These are phyloP conservation scores for Pipistrellus nathusii DNA, from an alignment of 2,797 vertebrate species.

Conservation along the genomic window DNA sequence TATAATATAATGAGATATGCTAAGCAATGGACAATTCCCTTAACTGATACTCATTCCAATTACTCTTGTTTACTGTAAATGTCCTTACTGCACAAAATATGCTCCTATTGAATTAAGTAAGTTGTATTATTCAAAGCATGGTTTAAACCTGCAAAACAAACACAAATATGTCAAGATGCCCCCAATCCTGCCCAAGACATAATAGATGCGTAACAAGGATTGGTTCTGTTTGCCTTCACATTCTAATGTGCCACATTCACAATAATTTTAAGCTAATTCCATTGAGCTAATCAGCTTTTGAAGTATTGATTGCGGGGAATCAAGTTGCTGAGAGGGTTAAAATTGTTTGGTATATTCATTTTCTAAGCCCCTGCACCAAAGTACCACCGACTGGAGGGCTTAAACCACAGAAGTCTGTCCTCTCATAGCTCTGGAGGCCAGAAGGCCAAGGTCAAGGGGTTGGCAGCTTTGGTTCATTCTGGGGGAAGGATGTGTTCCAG, in stretches of 20 bases:
- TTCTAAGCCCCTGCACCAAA: neutral
- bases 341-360: neutral
- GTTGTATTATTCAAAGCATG: slow-evolving; percentile 73
- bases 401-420: too few species aligned
- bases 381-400: neutral
- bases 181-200: neutral
- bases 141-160: slow-evolving; percentile 52
- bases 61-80: slow-evolving; percentile 81
- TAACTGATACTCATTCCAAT: slow-evolving; percentile 80
- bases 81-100: slow-evolving; percentile 69
- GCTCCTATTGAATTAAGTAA: slow-evolving; percentile 60
- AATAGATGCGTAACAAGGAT: neutral
- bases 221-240: neutral
- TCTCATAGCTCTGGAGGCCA: neutral
- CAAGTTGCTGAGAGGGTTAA: slow-evolving; percentile 69
- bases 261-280: slow-evolving; percentile 75
- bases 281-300: slow-evolving; percentile 70
- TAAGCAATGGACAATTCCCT: slow-evolving; percentile 71
- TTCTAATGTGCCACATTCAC: neutral
- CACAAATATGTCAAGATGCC: neutral
- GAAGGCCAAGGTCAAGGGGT: neutral
- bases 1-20: slow-evolving; percentile 72
- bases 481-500: neutral
- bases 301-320: slow-evolving; percentile 63
- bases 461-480: neutral